Conservation (phyloP, 1,140 invertebrate species). For the Drosophila nannoptera region DNA sequence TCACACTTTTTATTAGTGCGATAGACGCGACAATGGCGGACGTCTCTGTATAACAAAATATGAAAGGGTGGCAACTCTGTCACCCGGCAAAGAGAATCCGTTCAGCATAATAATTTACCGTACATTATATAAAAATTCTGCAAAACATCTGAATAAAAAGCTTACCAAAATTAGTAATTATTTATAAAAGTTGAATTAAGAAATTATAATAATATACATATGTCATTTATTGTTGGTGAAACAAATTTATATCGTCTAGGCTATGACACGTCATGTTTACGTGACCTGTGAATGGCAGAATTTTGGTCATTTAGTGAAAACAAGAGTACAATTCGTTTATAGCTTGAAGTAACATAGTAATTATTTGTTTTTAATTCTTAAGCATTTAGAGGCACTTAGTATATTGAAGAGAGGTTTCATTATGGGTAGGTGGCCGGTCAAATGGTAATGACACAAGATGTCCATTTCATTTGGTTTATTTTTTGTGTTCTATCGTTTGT, state of each 20-base stretch:
- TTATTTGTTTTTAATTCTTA: conserved; percentile 53
- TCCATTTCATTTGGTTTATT: conserved; percentile 28
- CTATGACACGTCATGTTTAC: conserved; percentile 71
- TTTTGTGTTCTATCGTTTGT: conserved; percentile 33
- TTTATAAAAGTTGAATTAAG: background rate
- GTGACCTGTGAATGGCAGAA: conserved; percentile 53
- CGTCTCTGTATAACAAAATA: conserved; percentile 59
- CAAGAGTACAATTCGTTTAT: conserved; percentile 58
- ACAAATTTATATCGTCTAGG: conserved; percentile 18
- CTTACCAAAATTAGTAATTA: background rate
- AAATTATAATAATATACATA: background rate
- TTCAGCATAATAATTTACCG: conserved; percentile 36
- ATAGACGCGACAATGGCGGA: conserved; percentile 73
- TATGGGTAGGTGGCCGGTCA: conserved; percentile 58
- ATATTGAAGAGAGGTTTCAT: conserved; percentile 51
- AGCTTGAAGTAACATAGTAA: conserved; percentile 54
- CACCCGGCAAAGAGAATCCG: conserved; percentile 47
- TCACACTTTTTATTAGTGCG: conserved; percentile 56
- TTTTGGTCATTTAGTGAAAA: conserved; percentile 69
- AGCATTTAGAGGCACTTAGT: conserved; percentile 70
- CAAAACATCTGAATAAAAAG: background rate
- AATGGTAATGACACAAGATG: background rate
- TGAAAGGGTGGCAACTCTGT: conserved; percentile 53
- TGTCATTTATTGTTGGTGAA: background rate
- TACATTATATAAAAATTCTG: background rate